phyloP scores from a whole-genome alignment of 2,797 vertebrate genomes.

The Platyrinchus mystaceus region DNA sequence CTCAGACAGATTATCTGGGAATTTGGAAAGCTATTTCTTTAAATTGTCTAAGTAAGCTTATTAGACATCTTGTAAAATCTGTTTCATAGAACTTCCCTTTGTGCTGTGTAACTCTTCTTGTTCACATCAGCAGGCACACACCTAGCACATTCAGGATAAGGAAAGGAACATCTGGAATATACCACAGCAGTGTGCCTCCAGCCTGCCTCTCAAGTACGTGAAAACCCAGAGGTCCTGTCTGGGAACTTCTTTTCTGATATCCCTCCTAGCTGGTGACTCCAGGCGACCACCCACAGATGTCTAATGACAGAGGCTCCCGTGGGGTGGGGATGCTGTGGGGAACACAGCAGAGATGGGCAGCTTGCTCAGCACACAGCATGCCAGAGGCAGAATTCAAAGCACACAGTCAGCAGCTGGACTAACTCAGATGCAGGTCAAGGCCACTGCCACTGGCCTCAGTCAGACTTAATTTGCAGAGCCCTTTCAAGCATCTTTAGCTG shows the following conservation, averaged over 20 bases:
- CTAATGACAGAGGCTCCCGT: not conserved
- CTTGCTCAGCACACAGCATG: not conserved
- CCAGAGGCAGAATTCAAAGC: not conserved
- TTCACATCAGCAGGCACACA: not conserved
- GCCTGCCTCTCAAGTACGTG: not conserved
- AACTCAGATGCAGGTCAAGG: not conserved
- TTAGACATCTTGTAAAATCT: not conserved
- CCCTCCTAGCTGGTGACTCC: not conserved
- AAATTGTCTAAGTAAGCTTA: not conserved
- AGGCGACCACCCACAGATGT: not conserved
- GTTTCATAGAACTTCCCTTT: not conserved
- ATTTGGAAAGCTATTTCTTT: not conserved
- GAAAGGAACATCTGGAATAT: not conserved
- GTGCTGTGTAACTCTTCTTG: not conserved
- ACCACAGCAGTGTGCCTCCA: not conserved
- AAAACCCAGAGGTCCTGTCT: not conserved
- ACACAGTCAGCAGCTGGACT: not conserved
- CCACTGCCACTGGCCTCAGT: not conserved
- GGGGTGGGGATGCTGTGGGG: fast-evolving
- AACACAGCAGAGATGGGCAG: not conserved
- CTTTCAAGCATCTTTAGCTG: not conserved
- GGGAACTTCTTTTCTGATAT: not conserved
- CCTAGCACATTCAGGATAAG: not conserved
- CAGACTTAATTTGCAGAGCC: not conserved
- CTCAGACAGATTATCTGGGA: not conserved